These are phyloP conservation scores for Sebastes trivittatus DNA, from an alignment of 2,797 vertebrate genomes.

Conservation along the genomic window DNA sequence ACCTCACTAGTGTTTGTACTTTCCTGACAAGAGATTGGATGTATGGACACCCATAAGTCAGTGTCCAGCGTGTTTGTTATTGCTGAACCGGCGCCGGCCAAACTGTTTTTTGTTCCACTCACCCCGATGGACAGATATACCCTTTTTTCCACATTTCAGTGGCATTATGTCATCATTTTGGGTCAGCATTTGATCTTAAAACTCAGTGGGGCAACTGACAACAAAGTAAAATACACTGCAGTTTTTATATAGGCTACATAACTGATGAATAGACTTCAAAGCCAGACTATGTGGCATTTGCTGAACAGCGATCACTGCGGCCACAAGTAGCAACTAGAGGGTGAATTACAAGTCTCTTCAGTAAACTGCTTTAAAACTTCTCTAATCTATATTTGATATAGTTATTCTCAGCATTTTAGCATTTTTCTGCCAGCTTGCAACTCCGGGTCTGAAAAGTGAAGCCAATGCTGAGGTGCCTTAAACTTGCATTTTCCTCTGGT, in stretches of 20 bases:
- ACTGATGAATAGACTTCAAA: neutral
- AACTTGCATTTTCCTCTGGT: no score
- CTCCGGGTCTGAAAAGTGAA: no score
- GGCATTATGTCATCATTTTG: neutral
- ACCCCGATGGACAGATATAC: neutral
- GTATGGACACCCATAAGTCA: conserved; percentile 12
- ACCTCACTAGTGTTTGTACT: neutral
- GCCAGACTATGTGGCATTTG: neutral
- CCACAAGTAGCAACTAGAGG: neutral
- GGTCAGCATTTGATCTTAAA: neutral
- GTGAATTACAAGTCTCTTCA: neutral
- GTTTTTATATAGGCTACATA: neutral
- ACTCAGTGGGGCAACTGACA: neutral
- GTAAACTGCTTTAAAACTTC: neutral
- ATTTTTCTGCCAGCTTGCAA: no score
- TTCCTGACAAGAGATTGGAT: conserved; percentile 30
- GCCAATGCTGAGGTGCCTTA: no score
- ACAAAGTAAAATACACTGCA: neutral
- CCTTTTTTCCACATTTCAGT: conserved; percentile 12
- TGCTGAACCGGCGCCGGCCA: neutral
- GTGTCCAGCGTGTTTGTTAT: conserved; percentile 48
- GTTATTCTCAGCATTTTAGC: no score
- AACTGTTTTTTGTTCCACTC: conserved; percentile 26
- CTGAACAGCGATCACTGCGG: neutral
- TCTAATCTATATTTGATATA: neutral